phyloP scores from a whole-genome alignment of 2,797 vertebrate genomes.

The Pseudochirops cupreus region DNA sequence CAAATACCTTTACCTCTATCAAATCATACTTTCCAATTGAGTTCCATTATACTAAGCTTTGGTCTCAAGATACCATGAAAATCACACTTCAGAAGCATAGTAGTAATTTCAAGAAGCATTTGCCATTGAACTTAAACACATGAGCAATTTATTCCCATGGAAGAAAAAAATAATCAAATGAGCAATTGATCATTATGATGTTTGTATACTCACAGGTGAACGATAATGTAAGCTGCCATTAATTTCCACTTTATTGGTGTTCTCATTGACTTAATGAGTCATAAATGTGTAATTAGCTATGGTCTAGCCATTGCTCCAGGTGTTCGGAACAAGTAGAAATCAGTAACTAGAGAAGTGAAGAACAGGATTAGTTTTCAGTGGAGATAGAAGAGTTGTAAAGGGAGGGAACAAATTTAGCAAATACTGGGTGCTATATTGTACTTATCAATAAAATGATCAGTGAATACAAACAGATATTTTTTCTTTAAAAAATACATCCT shows the following conservation, averaged over 20 bases:
- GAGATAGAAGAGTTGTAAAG: neutral
- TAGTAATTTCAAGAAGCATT: neutral
- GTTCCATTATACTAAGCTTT: neutral
- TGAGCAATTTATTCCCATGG: too few species aligned
- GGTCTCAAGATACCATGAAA: neutral
- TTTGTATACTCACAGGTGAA: conserved; percentile 13
- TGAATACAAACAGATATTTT: neutral
- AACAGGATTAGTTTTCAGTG: neutral
- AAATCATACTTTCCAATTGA: neutral
- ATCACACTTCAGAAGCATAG: neutral
- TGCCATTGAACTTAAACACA: too few species aligned
- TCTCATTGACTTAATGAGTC: neutral
- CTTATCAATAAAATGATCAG: neutral
- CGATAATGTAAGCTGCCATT: neutral
- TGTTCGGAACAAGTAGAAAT: neutral
- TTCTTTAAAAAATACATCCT: neutral
- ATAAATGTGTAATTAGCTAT: neutral
- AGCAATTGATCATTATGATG: neutral
- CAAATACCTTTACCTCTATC: neutral
- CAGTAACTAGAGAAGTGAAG: neutral
- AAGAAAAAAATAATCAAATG: neutral
- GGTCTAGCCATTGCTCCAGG: neutral
- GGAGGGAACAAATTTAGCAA: neutral
- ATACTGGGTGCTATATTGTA: neutral
- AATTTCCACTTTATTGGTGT: neutral